Evolutionary conservation across 2,113 vertebrate species (phyloP).

Genomic region (Malurus melanocephalus): DNA sequence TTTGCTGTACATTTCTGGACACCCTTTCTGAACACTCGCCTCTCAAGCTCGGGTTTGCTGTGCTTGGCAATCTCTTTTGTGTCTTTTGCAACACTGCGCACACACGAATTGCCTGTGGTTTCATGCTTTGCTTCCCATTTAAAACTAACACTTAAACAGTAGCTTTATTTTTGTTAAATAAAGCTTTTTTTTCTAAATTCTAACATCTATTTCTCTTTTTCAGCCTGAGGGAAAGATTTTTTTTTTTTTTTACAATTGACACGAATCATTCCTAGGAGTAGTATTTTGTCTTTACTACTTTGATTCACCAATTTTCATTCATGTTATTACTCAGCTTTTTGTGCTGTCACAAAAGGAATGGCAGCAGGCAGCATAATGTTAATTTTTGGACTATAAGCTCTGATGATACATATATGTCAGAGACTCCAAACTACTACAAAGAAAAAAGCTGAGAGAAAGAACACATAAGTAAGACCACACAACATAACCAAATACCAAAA

Average conservation of each 20-base stretch:
- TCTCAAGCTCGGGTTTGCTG: background rate
- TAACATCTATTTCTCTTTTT: constrained; percentile 1
- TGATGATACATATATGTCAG: background rate
- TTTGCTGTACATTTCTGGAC: background rate
- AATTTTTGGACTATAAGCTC: background rate
- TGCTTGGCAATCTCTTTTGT: constrained; percentile 29
- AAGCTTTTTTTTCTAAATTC: background rate
- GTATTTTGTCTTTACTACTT: background rate
- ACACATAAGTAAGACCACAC: background rate
- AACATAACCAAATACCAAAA: background rate
- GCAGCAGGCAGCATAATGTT: background rate
- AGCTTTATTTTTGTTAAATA: constrained; percentile 55
- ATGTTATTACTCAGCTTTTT: background rate
- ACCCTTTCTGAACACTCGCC: background rate
- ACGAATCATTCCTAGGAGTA: background rate
- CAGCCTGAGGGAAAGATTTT: background rate
- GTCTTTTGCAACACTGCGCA: constrained; percentile 26
- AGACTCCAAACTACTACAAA: background rate
- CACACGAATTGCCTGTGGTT: constrained; percentile 41
- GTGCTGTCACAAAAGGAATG: background rate
- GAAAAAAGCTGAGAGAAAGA: background rate
- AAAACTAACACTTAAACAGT: constrained; percentile 48
- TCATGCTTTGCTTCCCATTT: constrained; percentile 55
- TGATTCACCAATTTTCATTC: background rate
- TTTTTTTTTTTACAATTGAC: background rate